Evolutionary conservation across 2,888 invertebrate species (phyloP), one percentile per base, ranked within the genome.

Genomic region (Xestia ashworthii): DNA sequence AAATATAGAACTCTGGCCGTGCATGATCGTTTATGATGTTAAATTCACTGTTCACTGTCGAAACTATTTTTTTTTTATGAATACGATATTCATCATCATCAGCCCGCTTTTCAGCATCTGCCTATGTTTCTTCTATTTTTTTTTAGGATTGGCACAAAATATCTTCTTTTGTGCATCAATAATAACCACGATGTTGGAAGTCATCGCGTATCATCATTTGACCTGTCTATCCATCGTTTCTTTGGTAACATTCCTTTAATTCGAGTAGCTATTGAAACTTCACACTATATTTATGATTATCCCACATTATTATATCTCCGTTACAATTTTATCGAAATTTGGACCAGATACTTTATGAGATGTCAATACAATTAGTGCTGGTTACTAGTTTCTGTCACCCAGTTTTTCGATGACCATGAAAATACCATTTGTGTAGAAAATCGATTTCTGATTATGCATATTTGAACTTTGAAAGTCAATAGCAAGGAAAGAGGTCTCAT

Each of bases 1-100:
- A 92, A 90, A 89, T 88, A 88, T 83, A 89, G 88, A 78, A 85
- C 75, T 89, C 84, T 82, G 83, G 32, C 41, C 74, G 74, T 80
- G 88, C 76, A 78, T 87, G 87, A 87, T 85, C 86, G 82, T 88
- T 86, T 74, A 83, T 74, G 66, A 76, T 69, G 60, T 80, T 75
- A 78, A 71, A 76, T 74, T 65, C 60, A 71, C n/a, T n/a, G n/a
- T n/a, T n/a, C 69, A 71, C 50, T 41, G 76, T 66, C 65, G 53
- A 46, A 71, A 68, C 9, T 67, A 53, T 65, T 48, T 74, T 82
- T 53, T 64, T 70, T 82, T 72, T 82, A 19, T 64, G 14, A 38
- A 60, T 12, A 62, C 25, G 5, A 48, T 41, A 48, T 58, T 66
- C 6, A 55, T 72, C 11, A 65, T 32, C 41, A 22, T 16, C 16